Evolutionary conservation across 2,888 invertebrate species (phyloP).

Genomic region (Eilema sororculum): DNA sequence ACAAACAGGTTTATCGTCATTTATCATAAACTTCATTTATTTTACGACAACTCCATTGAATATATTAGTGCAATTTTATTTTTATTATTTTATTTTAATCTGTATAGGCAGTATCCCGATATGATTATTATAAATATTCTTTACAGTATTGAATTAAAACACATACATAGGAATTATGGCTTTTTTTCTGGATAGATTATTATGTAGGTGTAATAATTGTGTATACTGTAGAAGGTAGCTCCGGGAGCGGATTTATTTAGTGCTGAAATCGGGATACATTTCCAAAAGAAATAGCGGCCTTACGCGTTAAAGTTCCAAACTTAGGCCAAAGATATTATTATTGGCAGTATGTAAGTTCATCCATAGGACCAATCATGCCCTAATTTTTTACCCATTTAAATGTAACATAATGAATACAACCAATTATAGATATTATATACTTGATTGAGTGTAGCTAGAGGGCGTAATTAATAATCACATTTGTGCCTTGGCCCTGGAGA

Average conservation of each 20-base stretch:
- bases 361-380: slow-evolving; percentile 38
- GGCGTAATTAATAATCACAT: slow-evolving; percentile 74
- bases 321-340: slow-evolving; percentile 17
- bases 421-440: slow-evolving; percentile 37
- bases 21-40: slow-evolving; percentile 45
- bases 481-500: slow-evolving; percentile 83
- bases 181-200: neutral
- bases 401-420: slow-evolving; percentile 36
- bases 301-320: slow-evolving; percentile 28
- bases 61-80: slow-evolving; percentile 24
- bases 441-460: slow-evolving; percentile 61
- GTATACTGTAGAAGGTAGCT: neutral
- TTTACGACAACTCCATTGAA: slow-evolving; percentile 18
- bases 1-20: slow-evolving; percentile 50
- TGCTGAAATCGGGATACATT: neutral
- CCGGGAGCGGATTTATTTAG: neutral
- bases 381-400: slow-evolving; percentile 22
- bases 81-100: slow-evolving; percentile 12
- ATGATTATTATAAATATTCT: neutral
- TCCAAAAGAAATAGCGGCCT: slow-evolving; percentile 21
- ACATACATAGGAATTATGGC: neutral
- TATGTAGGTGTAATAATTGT: neutral
- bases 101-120: neutral
- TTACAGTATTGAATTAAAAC: neutral
- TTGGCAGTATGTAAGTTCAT: slow-evolving; percentile 15